Percentiles rank a stretch among this genome's conserved stretches.
phyloP scores from a whole-genome alignment of 2,888 invertebrate genomes.

The Tubulanus polymorphus region DNA sequence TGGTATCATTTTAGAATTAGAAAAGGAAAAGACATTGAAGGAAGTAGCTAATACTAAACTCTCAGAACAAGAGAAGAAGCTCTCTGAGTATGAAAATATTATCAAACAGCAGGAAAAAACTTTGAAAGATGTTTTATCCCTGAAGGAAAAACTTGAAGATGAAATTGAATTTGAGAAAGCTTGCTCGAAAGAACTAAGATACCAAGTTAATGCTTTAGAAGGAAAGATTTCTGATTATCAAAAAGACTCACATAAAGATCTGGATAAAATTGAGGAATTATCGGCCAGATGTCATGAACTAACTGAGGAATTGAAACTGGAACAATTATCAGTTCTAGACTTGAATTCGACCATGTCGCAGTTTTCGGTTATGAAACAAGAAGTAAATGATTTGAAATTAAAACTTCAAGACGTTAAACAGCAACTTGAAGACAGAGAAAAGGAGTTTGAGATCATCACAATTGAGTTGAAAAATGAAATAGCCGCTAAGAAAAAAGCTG shows the following conservation, averaged over 20 bases:
- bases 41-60: too few species aligned
- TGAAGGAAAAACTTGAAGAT: neutral
- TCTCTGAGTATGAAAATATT: neutral
- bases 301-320: too few species aligned
- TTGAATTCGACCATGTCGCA: too few species aligned
- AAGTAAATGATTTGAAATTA: too few species aligned
- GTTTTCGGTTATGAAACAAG: too few species aligned
- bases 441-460: neutral
- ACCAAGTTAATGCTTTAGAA: neutral
- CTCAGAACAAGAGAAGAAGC: constrained; percentile 6
- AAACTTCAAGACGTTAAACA: neutral
- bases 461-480: neutral
- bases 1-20: neutral
- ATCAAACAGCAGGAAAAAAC: constrained; percentile 5
- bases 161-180: too few species aligned
- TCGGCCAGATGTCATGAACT: too few species aligned
- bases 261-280: too few species aligned
- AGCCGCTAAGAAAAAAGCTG: neutral
- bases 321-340: too few species aligned
- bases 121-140: neutral
- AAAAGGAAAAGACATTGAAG: neutral
- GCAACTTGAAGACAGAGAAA: constrained; percentile 1
- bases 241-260: too few species aligned
- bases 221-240: neutral
- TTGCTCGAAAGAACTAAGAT: too few species aligned